Base-by-base conservation (phyloP, 2,113 vertebrate species). In the Lonchura striata region DNA sequence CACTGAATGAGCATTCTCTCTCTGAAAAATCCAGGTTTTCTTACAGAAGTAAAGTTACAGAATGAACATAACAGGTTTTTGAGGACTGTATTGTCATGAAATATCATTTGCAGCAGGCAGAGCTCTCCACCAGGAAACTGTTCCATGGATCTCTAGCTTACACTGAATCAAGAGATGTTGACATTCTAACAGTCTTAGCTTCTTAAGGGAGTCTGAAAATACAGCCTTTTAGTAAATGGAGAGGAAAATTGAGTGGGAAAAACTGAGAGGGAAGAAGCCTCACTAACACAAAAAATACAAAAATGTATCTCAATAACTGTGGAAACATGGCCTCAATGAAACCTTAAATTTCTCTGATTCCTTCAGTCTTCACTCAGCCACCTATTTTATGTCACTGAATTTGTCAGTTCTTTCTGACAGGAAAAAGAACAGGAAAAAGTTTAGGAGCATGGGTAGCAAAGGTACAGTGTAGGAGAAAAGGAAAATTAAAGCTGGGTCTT, bases 181-280 rank as follows among this genome's bases (percentile, higher is more conserved):
- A 41, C 13, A 46, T 56, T 78, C 39, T 44, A 37, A 72, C 23
- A 80, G 46, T n/a, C 22, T 56, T 47, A 30, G 0, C 21, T 86
- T 71, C 53, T 37, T 49, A 56, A 52, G 10, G 44, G 65, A 81
- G 39, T 78, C 41, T 65, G 42, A 89, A 84, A 86, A 82, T 41
- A 33, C 18, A 75, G 10, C 21, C 31, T 78, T 95, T 86, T 60
- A 77, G 60, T 52, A 94, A 94, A 78, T 60, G 47, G 63, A 69
- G n/a, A 75, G n/a, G 39, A 78, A 92, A 75, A 74, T 2, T 42
- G 59, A 77, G 75, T 79, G 37, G 57, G 52, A 56, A 90, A 84
- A 94, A 56, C 19, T 49, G 37, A 65, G 57, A 82, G 22, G 11
- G 11, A 86, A 78, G 24, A 66, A 78, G 19, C 6, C n/a, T 91